Conservation (phyloP, 2,113 vertebrate genomes). For the Cathartes aura region DNA sequence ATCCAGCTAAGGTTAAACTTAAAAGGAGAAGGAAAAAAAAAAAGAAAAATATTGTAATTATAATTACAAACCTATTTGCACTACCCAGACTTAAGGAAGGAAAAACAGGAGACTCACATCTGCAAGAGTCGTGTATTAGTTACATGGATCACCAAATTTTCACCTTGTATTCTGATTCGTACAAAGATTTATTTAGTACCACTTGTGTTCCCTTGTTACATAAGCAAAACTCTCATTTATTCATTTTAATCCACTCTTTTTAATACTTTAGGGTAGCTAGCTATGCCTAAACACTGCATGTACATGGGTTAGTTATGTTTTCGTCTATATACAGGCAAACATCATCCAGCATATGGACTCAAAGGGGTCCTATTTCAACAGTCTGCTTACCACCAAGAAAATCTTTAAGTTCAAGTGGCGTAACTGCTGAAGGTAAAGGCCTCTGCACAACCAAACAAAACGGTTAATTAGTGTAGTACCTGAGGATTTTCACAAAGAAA, state of each 20-base stretch:
- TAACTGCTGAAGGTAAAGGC: not conserved
- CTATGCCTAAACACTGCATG: not conserved
- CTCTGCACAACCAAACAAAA: not conserved
- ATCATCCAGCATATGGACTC: not conserved
- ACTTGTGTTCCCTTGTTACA: not conserved
- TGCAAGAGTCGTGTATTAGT: not conserved
- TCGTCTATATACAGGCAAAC: not conserved
- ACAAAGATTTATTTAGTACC: not conserved
- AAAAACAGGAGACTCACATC: not conserved
- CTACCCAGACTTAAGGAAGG: not conserved
- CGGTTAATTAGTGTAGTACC: conserved; percentile 71
- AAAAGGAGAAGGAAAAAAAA: fast-evolving
- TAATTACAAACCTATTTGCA: not conserved
- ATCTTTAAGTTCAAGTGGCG: not conserved
- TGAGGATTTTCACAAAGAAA: conserved; percentile 89
- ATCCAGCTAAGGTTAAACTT: not conserved
- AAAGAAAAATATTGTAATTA: not conserved
- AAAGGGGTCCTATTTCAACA: not conserved
- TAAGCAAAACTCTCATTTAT: not conserved
- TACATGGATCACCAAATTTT: not conserved
- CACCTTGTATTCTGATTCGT: not conserved
- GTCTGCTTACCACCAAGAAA: not conserved
- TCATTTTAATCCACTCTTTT: not conserved
- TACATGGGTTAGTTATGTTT: not conserved
- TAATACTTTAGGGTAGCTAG: not conserved